Conservation (phyloP, 23 tunicate genomes). For the Ciona savignyi region DNA sequence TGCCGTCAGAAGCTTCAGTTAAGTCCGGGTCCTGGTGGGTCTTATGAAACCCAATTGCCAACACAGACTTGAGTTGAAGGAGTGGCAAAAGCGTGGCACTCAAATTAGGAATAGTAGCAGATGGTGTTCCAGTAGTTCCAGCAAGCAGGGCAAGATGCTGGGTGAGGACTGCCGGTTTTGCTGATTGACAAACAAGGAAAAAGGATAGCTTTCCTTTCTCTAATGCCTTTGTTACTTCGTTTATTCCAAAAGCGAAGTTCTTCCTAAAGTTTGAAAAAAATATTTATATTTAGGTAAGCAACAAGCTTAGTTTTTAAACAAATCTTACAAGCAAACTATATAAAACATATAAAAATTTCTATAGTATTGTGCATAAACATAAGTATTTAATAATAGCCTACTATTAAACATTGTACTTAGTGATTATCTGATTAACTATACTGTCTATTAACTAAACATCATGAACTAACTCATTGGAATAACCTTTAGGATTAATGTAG, state of each 20-base stretch:
- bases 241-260: slow-evolving; percentile 35
- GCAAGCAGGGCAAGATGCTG: slow-evolving; percentile 38
- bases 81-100: slow-evolving; percentile 12
- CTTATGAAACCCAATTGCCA: slow-evolving; percentile 38
- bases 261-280: too few species aligned
- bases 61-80: slow-evolving; percentile 29
- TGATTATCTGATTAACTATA: too few species aligned
- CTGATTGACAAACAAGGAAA: slow-evolving; percentile 38
- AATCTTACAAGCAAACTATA: too few species aligned
- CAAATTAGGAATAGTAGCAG: slow-evolving; percentile 36
- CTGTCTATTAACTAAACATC: too few species aligned
- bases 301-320: too few species aligned
- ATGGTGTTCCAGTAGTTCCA: slow-evolving; percentile 20
- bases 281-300: neutral
- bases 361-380: too few species aligned
- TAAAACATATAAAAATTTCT: too few species aligned
- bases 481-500: too few species aligned
- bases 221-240: slow-evolving; percentile 54
- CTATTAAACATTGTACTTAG: too few species aligned
- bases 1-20: neutral
- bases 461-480: too few species aligned
- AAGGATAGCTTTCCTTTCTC: slow-evolving; percentile 34
- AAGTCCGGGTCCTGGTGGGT: slow-evolving; percentile 1
- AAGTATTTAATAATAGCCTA: too few species aligned
- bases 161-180: slow-evolving; percentile 26